phyloP scores from a whole-genome alignment of 1,140 invertebrate genomes.

The Asbolus verrucosus region DNA sequence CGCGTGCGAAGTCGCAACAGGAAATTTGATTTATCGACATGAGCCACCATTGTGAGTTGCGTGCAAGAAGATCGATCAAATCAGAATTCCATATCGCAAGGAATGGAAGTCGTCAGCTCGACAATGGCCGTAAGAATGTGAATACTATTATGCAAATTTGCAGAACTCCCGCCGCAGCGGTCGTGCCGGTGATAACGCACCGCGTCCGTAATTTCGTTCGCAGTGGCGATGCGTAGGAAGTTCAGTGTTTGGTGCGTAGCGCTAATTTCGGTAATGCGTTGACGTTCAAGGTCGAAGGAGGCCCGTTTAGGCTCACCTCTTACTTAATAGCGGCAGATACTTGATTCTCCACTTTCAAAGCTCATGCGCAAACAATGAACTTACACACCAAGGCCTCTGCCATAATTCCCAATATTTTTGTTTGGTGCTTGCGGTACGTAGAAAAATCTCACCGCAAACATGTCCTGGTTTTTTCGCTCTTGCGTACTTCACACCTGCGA shows the following conservation, averaged over 20 bases:
- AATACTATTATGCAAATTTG: no score
- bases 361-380: slow-evolving; percentile 28
- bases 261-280: slow-evolving; percentile 47
- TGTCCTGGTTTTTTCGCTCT: not conserved
- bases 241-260: slow-evolving; percentile 33
- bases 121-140: no score
- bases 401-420: slow-evolving; percentile 37
- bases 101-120: no score
- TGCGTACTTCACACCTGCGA: not conserved
- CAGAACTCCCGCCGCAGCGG: not conserved
- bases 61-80: no score
- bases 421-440: slow-evolving; percentile 17
- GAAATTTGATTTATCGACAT: no score
- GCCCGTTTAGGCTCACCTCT: slow-evolving; percentile 40
- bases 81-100: no score
- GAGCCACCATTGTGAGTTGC: no score
- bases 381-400: not conserved
- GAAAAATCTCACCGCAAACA: no score
- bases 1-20: no score
- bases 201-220: not conserved
- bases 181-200: slow-evolving; percentile 24
- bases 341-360: slow-evolving; percentile 18
- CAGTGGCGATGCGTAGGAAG: slow-evolving; percentile 19
- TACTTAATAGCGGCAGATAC: slow-evolving; percentile 28
- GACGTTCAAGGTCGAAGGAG: slow-evolving; percentile 41